These are phyloP conservation scores for Zaprionus obscuricornis DNA, from an alignment of 2,888 invertebrate genomes.

Conservation along the genomic window DNA sequence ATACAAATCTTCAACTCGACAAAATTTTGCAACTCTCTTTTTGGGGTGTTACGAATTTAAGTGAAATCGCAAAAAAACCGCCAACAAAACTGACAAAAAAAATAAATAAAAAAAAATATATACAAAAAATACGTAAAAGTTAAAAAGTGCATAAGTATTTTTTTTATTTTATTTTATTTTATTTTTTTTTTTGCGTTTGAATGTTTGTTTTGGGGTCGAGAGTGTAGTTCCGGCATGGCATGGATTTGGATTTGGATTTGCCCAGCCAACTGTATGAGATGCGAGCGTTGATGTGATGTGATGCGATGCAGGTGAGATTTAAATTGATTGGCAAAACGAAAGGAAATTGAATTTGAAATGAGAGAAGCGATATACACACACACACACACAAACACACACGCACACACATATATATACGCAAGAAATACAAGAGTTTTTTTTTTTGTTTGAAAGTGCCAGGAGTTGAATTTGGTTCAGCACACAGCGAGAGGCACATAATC, in stretches of 20 bases:
- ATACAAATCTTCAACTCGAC: slow-evolving; percentile 56
- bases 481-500: too few relatives aligned
- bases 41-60: slow-evolving; percentile 74
- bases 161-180: slow-evolving; percentile 27
- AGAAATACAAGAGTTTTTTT: too few relatives aligned
- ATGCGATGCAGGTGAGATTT: slow-evolving; percentile 45
- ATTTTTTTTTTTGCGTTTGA: slow-evolving; percentile 12
- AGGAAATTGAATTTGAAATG: slow-evolving; percentile 72
- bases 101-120: slow-evolving; percentile 12
- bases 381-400: too few relatives aligned
- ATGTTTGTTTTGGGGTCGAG: slow-evolving; percentile 57
- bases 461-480: too few relatives aligned
- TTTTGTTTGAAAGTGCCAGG: too few relatives aligned
- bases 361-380: background rate
- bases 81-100: slow-evolving; percentile 19
- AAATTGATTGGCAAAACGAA: slow-evolving; percentile 73
- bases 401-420: too few relatives aligned
- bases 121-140: slow-evolving; percentile 25
- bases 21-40: slow-evolving; percentile 63
- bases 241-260: slow-evolving; percentile 56
- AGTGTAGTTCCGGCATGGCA: slow-evolving; percentile 63
- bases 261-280: slow-evolving; percentile 43
- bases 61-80: slow-evolving; percentile 71
- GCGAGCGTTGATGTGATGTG: background rate
- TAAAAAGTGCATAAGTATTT: slow-evolving; percentile 70